Evolutionary conservation across 2,113 vertebrate species (phyloP), one percentile per base, ranked within the genome.

Genomic region (Alethe diademata): DNA sequence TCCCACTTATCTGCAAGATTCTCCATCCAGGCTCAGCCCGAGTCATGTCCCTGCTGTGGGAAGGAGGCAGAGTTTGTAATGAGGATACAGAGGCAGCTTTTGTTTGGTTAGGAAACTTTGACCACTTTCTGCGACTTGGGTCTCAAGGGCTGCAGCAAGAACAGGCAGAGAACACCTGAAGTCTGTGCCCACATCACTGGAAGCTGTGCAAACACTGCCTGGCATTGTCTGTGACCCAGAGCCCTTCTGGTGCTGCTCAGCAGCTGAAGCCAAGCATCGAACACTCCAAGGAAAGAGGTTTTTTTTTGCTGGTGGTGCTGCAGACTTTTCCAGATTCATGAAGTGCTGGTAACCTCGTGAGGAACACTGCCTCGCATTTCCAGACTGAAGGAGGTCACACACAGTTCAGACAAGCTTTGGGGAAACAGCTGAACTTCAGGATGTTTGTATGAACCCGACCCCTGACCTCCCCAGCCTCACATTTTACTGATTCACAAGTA

Each of bases 371-470:
- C 71, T 95, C 17, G 1, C 29, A 1, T 90, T 96, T 86, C 78
- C 90, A 94, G 78, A 45, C 90, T 53, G 65, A 28, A 45, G 81
- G 71, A 87, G 91, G 85, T 95, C 87, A 90, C n/a, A 9, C 17
- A 12, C 86, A 96, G 95, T 96, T 95, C 94, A 95, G 74, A 38
- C 42, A 57, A 85, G 67, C 81, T 91, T 76, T 90, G 78, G 94
- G 93, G 78, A 96, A 88, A 86, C 36, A 79, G 50, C 51, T 73
- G 80, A 90, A 79, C 45, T 69, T 43, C 20, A 45, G 85, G 67
- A 92, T 96, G 94, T 93, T 94, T 88, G 57, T 19, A 10, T 8
- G 51, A 94, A 91, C 78, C 48, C 76, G 57, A 42, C 40, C 69
- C 85, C 83, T 65, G 80, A 75, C 86, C 80, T 62, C 65, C 31